Conservation (phyloP, 2,113 vertebrate species). For the Telmatochromis sp. region DNA sequence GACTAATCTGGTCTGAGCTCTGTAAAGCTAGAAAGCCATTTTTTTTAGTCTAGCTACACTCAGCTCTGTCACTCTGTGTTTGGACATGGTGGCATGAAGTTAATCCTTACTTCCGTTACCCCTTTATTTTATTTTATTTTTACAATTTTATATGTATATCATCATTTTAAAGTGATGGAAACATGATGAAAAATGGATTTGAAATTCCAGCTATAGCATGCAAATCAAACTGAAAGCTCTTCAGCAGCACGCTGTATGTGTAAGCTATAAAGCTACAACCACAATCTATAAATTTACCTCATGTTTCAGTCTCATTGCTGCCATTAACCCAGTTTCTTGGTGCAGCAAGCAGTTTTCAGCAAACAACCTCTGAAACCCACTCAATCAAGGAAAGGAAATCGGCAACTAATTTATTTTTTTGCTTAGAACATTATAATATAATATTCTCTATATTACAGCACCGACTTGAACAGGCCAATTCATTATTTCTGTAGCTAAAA, state of each 20-base stretch:
- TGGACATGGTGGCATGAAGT: not conserved
- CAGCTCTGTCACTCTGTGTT: not conserved
- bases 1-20: constrained; percentile 27
- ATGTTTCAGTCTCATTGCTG: not conserved
- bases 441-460: not conserved
- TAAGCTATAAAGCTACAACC: not conserved
- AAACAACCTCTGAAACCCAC: not conserved
- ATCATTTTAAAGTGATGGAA: not conserved
- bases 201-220: not conserved
- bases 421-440: not conserved
- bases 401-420: not conserved
- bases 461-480: not conserved
- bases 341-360: not conserved
- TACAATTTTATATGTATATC: not conserved
- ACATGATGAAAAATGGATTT: not conserved
- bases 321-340: not conserved
- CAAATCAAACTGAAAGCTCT: not conserved
- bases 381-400: not conserved
- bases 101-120: not conserved
- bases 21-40: not conserved
- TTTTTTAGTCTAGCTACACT: not conserved
- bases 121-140: not conserved
- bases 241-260: not conserved
- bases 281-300: not conserved
- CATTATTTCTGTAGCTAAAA: not conserved